A percentile compares a stretch with the other conserved stretches of the same genome.
Conservation (phyloP, 35 echinoderm and acorn worm genomes). For the Lytechinus variegatus region DNA sequence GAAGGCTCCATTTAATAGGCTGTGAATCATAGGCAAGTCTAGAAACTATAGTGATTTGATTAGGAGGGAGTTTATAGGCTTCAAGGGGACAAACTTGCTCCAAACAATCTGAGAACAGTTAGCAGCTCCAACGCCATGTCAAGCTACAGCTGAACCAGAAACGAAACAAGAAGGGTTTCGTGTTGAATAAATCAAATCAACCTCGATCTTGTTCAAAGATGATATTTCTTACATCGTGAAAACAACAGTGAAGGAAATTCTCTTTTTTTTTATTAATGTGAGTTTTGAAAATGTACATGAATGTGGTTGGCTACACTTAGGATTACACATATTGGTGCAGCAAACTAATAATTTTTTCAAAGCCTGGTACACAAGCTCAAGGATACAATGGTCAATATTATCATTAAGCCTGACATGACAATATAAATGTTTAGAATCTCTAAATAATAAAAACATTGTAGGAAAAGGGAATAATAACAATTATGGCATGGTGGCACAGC, state of each 20-base stretch:
- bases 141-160: background rate
- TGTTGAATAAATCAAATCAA: background rate
- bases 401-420: too few relatives aligned
- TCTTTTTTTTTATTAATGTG: background rate
- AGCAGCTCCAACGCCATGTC: background rate
- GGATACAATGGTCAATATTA: too few relatives aligned
- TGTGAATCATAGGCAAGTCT: background rate
- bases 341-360: too few relatives aligned
- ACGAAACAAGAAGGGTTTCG: conserved; percentile 8
- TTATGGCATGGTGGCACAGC: too few relatives aligned
- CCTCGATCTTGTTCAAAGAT: background rate
- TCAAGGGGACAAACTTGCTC: background rate
- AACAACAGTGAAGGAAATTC: background rate
- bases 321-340: background rate
- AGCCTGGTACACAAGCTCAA: too few relatives aligned
- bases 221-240: background rate
- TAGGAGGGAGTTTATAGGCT: conserved; percentile 31
- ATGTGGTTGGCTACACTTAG: background rate
- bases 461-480: too few relatives aligned
- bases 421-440: too few relatives aligned
- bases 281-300: background rate
- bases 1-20: conserved; percentile 13
- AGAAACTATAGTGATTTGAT: conserved; percentile 15
- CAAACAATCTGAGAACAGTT: conserved; percentile 6
- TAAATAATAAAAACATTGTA: too few relatives aligned